Base-by-base conservation (phyloP, 2,888 invertebrate genomes). In the Seira musarum region DNA sequence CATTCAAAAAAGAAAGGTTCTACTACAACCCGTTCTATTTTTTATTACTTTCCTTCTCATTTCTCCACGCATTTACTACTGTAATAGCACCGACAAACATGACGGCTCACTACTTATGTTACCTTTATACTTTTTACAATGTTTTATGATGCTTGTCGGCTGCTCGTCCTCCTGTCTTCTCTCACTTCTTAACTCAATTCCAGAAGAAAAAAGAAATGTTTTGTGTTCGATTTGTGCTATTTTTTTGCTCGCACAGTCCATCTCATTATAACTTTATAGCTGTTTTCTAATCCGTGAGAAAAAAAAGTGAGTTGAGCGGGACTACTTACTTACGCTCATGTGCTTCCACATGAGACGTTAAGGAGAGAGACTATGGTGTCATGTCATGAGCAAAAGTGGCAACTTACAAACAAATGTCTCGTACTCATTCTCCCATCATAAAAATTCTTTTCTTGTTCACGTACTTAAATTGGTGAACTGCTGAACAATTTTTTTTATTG, bases 381-480 rank as follows among this genome's bases (percentile, higher is more conserved):
- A 53, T 53, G 53, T 53, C 53, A 53, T 53, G 53, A n/a, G 53
- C 17, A 53, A 30, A 53, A 53, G 53, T 53, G 53, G 53, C 53
- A 53, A 53, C 53, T 53, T 53, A 53, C 53, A 53, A 53, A 53
- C 53, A 30, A 30, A 30, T 30, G 53, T 53, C 53, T 53, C 13
- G n/a, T 13, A 17, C 53, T 53, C 53, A 53, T 53, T 53, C 53
- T 53, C 17, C 53, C 53, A 53, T 53, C 53, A 53, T 53, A 53
- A 53, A 53, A 53, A 53, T 53, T 17, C 53, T 53, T 30, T 30
- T 30, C 8, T 30, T 53, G 15, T 53, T 53, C 53, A 53, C 53
- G 53, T 53, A 15, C 53, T 17, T n/a, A 53, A 13, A 17, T 53
- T n/a, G 53, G 53, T 17, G 13, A 53, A 53, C 53, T 53, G 15